Evolutionary conservation across 1,140 invertebrate species (phyloP).

Genomic region (Eumeta japonica): DNA sequence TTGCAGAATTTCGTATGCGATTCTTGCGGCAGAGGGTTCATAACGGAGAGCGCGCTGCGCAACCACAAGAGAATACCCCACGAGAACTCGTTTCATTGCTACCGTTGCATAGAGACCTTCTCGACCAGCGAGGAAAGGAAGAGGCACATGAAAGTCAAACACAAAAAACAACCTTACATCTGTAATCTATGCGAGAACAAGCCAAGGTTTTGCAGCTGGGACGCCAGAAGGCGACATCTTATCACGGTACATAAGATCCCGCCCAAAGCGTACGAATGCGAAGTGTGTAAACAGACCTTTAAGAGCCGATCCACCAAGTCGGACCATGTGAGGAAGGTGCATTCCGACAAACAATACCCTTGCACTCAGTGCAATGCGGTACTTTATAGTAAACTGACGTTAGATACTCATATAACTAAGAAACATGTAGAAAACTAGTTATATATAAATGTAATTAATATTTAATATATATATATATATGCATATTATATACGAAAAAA

Average conservation of each 20-base stretch:
- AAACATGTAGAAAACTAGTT: slow-evolving; percentile 47
- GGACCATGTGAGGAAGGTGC: slow-evolving; percentile 43
- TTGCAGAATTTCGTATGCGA: slow-evolving; percentile 49
- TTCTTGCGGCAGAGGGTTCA: slow-evolving; percentile 44
- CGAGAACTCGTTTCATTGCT: slow-evolving; percentile 45
- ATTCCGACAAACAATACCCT: slow-evolving; percentile 38
- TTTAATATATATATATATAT: too few relatives aligned
- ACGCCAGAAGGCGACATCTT: slow-evolving; percentile 36
- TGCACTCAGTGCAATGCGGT: slow-evolving; percentile 40
- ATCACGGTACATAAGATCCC: slow-evolving; percentile 45
- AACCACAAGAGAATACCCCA: slow-evolving; percentile 47
- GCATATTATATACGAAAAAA: too few relatives aligned
- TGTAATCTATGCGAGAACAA: slow-evolving; percentile 43
- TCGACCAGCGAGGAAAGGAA: slow-evolving; percentile 38
- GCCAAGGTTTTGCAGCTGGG: slow-evolving; percentile 45
- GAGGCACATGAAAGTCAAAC: slow-evolving; percentile 43
- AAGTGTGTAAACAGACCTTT: slow-evolving; percentile 39
- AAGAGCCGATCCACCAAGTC: slow-evolving; percentile 47
- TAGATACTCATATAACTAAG: slow-evolving; percentile 45
- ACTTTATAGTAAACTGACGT: slow-evolving; percentile 41
- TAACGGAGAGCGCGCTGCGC: slow-evolving; percentile 43
- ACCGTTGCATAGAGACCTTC: slow-evolving; percentile 39
- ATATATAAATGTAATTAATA: too few relatives aligned
- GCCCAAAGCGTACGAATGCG: slow-evolving; percentile 37
- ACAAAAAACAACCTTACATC: slow-evolving; percentile 40